Percentiles rank a stretch among this genome's conserved stretches.
These are phyloP conservation scores for Electrona antarctica DNA, from an alignment of 2,113 vertebrate genomes.

Conservation along the genomic window DNA sequence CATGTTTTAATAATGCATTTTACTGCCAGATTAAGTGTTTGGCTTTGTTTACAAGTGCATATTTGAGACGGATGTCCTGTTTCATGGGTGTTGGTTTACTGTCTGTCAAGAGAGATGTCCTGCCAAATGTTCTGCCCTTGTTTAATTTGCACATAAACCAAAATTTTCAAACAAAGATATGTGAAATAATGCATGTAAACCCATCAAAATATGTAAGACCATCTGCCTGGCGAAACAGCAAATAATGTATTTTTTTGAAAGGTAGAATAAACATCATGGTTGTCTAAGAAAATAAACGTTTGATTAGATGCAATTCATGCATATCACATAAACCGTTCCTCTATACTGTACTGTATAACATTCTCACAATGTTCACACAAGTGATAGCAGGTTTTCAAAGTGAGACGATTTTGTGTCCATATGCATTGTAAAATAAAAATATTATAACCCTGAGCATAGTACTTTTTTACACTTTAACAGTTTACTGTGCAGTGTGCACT, in stretches of 20 bases:
- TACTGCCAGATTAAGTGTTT: constrained; percentile 20
- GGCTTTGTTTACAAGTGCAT: constrained; percentile 37
- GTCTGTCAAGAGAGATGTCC: constrained; percentile 19
- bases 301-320: no score
- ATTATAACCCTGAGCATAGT: constrained; percentile 28
- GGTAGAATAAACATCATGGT: background rate
- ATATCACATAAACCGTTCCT: background rate
- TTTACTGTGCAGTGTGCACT: background rate
- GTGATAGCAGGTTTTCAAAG: background rate
- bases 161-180: constrained; percentile 6
- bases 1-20: constrained; percentile 49
- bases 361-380: background rate
- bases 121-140: constrained; percentile 4
- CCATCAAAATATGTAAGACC: background rate
- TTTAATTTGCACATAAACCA: background rate
- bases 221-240: no score
- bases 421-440: constrained; percentile 9
- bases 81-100: constrained; percentile 23
- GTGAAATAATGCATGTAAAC: background rate
- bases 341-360: background rate
- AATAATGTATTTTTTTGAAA: no score
- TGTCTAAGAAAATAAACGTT: background rate
- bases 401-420: background rate
- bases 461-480: constrained; percentile 55
- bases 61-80: constrained; percentile 24